Base-by-base conservation (phyloP, 2,888 invertebrate genomes). In the Clitarchus hookeri region DNA sequence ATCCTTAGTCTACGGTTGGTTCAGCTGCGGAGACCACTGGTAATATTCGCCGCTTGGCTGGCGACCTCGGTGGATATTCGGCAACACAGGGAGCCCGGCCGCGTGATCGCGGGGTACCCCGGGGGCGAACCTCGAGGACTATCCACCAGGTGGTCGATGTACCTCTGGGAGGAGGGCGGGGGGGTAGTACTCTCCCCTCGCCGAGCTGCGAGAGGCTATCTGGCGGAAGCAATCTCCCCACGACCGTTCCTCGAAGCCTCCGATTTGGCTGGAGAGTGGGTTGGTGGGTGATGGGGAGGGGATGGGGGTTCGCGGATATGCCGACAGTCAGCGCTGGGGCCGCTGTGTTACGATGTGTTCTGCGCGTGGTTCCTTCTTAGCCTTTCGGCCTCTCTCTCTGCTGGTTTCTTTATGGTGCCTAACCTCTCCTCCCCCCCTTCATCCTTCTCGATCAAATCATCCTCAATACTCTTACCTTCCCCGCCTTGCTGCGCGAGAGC, bases 121-220 rank as follows among this genome's bases (percentile, higher is more conserved):
- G 65, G 65, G 11, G 13, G 65, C 23, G 65, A 65, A 65, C 65
- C 65, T 19, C n/a, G 12, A 23, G 65, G 65, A 65, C 16, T 65
- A 23, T 65, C 65, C 65, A 65, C 65, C 65, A 65, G 65, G 65
- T 65, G 65, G 65, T 65, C 65, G 12, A 65, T 65, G 65, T 65
- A 11, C n/a, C n/a, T 23, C 8, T 23, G 1, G 65, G n/a, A 23
- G 0, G 23, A 65, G 16, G 0, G 8, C 6, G 3, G 6, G 12
- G 48, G 8, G 12, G 11, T 8, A 48, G 48, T 16, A 23, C 23
- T 16, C 65, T 65, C 16, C 65, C 65, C 65, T n/a, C 23, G n/a
- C 65, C 16, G 53, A 53, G 53, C 53, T 53, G 13, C 65, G 11
- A 16, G 65, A n/a, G 65, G 65, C 65, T 65, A 65, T 65, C 65